phyloP scores from a whole-genome alignment of 2,888 invertebrate genomes.

The Corbicula japonica region DNA sequence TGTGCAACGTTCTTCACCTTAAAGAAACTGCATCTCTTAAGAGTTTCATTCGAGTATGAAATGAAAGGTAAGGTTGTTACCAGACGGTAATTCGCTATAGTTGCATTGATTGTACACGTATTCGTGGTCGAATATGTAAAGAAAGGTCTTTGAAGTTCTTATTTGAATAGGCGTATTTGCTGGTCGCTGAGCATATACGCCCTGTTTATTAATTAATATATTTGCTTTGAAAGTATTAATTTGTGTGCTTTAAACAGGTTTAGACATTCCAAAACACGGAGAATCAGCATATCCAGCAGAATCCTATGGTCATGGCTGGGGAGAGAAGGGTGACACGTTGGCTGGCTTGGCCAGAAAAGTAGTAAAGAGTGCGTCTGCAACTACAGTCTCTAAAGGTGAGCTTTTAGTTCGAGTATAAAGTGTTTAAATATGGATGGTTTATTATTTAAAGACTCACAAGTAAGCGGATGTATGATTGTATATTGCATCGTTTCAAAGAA shows the following conservation, averaged over 20 bases:
- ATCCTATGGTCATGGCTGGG: constrained; percentile 84
- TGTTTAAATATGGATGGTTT: background rate
- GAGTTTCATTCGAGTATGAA: constrained; percentile 85
- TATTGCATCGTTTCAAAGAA: no score
- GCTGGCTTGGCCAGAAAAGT: constrained; percentile 42
- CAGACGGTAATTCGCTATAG: no score
- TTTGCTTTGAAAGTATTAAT: background rate
- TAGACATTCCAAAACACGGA: constrained; percentile 87
- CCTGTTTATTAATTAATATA: background rate
- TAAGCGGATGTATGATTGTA: no score
- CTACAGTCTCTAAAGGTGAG: constrained; percentile 3
- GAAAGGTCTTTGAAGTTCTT: background rate
- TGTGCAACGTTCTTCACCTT: constrained; percentile 87
- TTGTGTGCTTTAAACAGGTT: constrained; percentile 77
- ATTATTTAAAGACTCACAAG: no score
- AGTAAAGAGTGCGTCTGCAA: constrained; percentile 15
- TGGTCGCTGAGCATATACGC: background rate
- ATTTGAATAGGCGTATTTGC: background rate
- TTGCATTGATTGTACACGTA: no score
- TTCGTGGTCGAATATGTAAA: constrained; percentile 28
- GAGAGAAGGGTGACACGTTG: constrained; percentile 67
- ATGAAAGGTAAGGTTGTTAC: constrained; percentile 81
- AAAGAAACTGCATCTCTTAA: constrained; percentile 80
- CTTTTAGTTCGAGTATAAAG: background rate
- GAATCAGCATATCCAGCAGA: constrained; percentile 87